Conservation (phyloP, 1,140 invertebrate species). For the Drosophila kurseongensis region DNA sequence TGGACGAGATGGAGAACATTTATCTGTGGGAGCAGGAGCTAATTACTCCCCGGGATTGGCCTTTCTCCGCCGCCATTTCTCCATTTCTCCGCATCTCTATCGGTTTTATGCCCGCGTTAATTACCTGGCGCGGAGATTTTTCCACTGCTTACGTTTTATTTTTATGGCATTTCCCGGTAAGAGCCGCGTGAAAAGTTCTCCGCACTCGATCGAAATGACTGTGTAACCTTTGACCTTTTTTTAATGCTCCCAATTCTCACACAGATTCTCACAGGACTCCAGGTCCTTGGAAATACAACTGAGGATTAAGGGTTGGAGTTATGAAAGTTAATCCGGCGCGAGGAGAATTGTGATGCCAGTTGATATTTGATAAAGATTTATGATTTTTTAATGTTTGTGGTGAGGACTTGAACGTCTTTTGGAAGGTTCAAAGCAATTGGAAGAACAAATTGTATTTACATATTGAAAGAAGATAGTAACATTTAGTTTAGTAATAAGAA, state of each 20-base stretch:
- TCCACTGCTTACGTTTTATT: conserved; percentile 58
- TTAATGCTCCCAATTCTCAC: conserved; percentile 38
- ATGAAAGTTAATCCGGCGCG: conserved; percentile 13
- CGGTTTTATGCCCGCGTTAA: conserved; percentile 70
- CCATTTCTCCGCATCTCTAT: conserved; percentile 9
- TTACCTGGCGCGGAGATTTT: conserved; percentile 67
- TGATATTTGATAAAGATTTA: conserved; percentile 38
- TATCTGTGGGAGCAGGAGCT: conserved; percentile 50
- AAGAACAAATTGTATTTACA: no score
- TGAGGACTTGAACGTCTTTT: background rate
- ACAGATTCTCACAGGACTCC: background rate
- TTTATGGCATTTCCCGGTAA: conserved; percentile 71
- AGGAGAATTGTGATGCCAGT: conserved; percentile 11
- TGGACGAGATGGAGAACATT: conserved; percentile 18
- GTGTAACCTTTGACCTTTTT: conserved; percentile 44
- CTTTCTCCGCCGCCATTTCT: background rate
- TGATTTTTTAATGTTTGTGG: conserved; percentile 25
- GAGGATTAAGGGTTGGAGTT: conserved; percentile 34
- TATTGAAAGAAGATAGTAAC: no score
- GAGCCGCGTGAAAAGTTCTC: conserved; percentile 75
- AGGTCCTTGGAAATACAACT: conserved; percentile 24
- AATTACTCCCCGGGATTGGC: conserved; percentile 52
- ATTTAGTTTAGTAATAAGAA: no score
- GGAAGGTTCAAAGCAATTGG: no score
- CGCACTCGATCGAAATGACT: conserved; percentile 43